phyloP scores from a whole-genome alignment of 2,113 vertebrate genomes.

The Heterochromis multidens region DNA sequence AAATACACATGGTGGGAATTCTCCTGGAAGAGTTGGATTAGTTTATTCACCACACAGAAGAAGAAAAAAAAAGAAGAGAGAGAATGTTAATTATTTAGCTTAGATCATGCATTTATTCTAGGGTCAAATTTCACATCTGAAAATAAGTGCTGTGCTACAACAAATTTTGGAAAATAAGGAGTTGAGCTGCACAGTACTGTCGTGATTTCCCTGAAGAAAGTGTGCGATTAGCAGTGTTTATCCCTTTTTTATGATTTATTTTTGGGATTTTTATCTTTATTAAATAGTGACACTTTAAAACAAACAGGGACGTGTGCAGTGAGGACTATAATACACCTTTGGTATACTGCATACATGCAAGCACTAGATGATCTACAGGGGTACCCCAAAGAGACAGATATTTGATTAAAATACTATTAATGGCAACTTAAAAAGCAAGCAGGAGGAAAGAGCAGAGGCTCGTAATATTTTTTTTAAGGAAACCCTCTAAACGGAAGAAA shows the following conservation, averaged over 20 bases:
- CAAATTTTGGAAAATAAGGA: neutral
- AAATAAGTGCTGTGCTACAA: neutral
- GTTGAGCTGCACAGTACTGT: neutral
- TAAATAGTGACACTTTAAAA: neutral
- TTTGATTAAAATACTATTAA: neutral
- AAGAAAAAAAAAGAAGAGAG: neutral
- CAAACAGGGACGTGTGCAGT: neutral
- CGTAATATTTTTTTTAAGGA: neutral
- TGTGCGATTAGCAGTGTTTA: neutral
- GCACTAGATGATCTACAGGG: neutral
- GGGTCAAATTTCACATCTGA: neutral
- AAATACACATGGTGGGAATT: neutral
- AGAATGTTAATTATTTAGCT: neutral
- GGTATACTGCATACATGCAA: neutral
- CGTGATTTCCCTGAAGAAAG: neutral
- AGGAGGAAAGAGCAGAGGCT: neutral
- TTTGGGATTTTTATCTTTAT: neutral
- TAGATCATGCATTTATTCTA: neutral
- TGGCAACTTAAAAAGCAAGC: neutral
- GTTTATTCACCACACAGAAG: neutral
- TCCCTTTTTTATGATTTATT: too few species aligned
- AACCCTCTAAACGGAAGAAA: neutral
- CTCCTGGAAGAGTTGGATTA: neutral
- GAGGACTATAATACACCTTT: neutral
- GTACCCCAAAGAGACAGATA: neutral